Conservation (phyloP, 2,797 vertebrate species). For the Diglossa cyanea region DNA sequence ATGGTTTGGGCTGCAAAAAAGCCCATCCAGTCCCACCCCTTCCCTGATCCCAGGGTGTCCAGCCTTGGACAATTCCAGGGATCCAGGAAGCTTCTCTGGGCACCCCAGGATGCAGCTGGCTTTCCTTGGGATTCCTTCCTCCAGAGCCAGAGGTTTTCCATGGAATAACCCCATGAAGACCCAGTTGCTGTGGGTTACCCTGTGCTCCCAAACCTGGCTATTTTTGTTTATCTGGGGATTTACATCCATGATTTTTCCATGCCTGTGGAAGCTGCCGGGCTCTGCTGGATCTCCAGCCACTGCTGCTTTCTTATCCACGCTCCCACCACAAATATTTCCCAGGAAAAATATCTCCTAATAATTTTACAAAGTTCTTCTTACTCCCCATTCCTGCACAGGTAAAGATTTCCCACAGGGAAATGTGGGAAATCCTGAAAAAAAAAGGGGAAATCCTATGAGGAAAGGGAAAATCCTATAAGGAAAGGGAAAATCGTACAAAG, state of each 20-base stretch:
- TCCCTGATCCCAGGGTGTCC: rapidly evolving
- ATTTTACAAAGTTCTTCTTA: not conserved
- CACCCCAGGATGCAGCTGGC: not conserved
- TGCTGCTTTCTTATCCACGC: not conserved
- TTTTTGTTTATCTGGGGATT: not conserved
- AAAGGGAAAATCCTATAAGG: not conserved
- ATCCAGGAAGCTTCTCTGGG: not conserved
- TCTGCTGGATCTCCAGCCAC: not conserved
- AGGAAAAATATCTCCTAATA: not conserved
- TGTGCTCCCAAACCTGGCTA: not conserved
- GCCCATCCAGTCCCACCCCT: not conserved
- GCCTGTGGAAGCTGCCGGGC: not conserved
- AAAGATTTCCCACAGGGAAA: not conserved
- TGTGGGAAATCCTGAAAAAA: not conserved
- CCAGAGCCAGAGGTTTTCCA: rapidly evolving
- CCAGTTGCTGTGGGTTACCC: not conserved
- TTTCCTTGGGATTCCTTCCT: not conserved
- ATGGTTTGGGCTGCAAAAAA: not conserved
- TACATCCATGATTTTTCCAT: not conserved
- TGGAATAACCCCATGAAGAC: not conserved
- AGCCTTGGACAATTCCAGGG: not conserved
- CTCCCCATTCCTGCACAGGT: not conserved
- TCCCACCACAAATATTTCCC: not conserved
- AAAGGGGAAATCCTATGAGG: not conserved
- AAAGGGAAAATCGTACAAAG: not conserved